phyloP scores from a whole-genome alignment of 1,140 invertebrate genomes.

The Calliphora vicina region DNA sequence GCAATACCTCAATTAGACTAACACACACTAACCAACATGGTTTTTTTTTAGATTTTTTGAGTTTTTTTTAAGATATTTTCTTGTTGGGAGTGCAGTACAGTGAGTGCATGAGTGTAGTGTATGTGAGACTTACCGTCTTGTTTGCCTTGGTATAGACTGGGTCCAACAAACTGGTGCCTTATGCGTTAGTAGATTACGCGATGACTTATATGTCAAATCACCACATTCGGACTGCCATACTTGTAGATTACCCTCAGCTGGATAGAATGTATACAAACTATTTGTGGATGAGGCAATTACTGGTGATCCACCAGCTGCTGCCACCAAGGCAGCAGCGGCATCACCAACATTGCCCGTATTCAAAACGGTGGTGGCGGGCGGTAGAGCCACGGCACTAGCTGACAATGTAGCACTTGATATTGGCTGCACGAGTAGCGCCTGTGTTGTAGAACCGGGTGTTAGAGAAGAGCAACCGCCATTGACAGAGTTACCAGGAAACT shows the following conservation, averaged over 20 bases:
- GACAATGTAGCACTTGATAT: constrained; percentile 56
- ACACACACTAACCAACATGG: background rate
- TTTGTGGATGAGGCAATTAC: constrained; percentile 60
- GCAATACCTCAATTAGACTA: constrained; percentile 27
- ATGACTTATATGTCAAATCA: constrained; percentile 60
- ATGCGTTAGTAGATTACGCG: constrained; percentile 59
- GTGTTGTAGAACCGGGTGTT: constrained; percentile 46
- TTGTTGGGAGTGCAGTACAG: background rate
- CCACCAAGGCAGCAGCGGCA: constrained; percentile 42
- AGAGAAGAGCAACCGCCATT: constrained; percentile 9
- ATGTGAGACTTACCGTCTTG: constrained; percentile 62
- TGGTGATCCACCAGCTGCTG: constrained; percentile 48
- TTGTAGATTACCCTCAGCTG: constrained; percentile 61
- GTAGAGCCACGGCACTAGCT: constrained; percentile 42
- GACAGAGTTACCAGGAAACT: constrained; percentile 40
- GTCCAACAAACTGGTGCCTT: constrained; percentile 62
- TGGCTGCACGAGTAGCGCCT: constrained; percentile 55
- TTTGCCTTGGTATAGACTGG: constrained; percentile 61
- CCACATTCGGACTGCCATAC: constrained; percentile 61
- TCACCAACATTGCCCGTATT: constrained; percentile 48
- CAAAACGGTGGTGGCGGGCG: constrained; percentile 35
- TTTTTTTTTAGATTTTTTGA: background rate
- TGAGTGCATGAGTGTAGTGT: background rate
- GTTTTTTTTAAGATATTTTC: background rate
- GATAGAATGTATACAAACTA: constrained; percentile 62